phyloP scores from a whole-genome alignment of 1,140 invertebrate species.

The Oryctes rhinoceros region DNA sequence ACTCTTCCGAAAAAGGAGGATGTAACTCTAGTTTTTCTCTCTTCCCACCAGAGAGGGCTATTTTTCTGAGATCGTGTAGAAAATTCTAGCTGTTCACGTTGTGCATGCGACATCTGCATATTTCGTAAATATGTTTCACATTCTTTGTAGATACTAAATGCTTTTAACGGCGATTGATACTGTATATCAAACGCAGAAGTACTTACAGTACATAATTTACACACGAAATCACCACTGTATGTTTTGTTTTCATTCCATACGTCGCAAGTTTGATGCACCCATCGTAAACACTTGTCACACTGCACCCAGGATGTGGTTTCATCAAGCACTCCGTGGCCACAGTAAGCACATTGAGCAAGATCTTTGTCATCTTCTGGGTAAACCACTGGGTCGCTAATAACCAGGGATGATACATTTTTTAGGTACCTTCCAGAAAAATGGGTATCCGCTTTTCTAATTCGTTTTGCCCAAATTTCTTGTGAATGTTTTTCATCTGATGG shows the following conservation, averaged over 20 bases:
- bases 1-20: too few species aligned
- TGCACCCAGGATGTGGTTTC: not conserved
- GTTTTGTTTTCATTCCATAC: not conserved
- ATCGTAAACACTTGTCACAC: not conserved
- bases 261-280: too few species aligned
- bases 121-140: too few species aligned
- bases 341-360: not conserved
- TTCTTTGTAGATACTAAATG: too few species aligned
- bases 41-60: too few species aligned
- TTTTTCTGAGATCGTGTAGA: too few species aligned
- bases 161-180: not conserved
- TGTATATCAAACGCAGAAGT: too few species aligned
- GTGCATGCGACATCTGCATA: too few species aligned
- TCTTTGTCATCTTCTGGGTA: not conserved
- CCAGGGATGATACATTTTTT: not conserved
- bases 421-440: not conserved
- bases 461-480: not conserved
- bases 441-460: not conserved
- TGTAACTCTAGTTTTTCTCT: too few species aligned
- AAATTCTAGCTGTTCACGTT: too few species aligned
- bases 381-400: not conserved
- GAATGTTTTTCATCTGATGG: not conserved
- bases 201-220: too few species aligned
- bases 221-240: not conserved
- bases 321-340: too few species aligned